Percentiles rank a stretch among this genome's conserved stretches.
phyloP scores from a whole-genome alignment of 2,888 invertebrate genomes.

The Deilephila elpenor region DNA sequence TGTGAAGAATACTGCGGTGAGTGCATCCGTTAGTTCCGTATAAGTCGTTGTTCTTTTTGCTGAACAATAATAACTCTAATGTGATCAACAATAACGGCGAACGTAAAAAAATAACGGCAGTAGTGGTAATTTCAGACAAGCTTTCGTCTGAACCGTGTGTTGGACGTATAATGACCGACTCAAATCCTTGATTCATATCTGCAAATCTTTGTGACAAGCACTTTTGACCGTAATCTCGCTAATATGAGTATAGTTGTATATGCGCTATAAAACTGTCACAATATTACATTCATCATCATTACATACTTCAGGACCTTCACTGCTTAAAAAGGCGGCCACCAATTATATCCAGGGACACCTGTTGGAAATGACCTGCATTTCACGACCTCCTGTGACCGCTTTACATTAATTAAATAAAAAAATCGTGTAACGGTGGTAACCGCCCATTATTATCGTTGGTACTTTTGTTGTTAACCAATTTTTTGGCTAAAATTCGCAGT shows the following conservation, averaged over 20 bases:
- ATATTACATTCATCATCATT: too few relatives aligned
- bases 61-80: constrained; percentile 45
- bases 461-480: too few relatives aligned
- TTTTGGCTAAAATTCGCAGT: too few relatives aligned
- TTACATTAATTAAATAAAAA: too few relatives aligned
- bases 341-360: too few relatives aligned
- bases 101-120: constrained; percentile 39
- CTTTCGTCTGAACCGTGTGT: constrained; percentile 38
- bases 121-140: constrained; percentile 43
- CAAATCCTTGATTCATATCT: constrained; percentile 11
- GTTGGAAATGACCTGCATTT: too few relatives aligned
- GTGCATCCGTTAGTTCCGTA: constrained; percentile 77
- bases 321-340: too few relatives aligned
- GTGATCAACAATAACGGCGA: constrained; percentile 35
- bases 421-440: too few relatives aligned
- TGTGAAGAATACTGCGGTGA: constrained; percentile 63
- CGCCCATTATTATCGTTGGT: too few relatives aligned
- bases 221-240: not conserved
- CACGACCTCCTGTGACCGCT: too few relatives aligned
- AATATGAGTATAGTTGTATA: not conserved
- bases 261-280: not conserved
- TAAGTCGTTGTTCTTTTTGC: constrained; percentile 37
- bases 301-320: too few relatives aligned
- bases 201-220: not conserved
- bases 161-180: not conserved